Evolutionary conservation across 2,113 vertebrate genomes (phyloP), one percentile per base, ranked within the genome.

Genomic region (Spea bombifrons): DNA sequence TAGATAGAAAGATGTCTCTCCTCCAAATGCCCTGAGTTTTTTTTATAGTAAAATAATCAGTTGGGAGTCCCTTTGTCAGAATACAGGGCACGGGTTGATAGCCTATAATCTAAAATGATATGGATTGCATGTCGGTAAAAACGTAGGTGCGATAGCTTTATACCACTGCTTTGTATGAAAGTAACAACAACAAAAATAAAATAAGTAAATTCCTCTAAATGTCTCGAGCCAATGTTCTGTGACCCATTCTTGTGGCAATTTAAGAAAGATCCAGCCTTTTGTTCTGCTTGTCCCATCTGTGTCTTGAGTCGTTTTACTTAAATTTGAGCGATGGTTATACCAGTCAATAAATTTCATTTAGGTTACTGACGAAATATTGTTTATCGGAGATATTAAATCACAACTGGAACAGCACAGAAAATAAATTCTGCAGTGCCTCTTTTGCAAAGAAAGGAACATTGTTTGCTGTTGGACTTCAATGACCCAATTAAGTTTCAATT

Each of bases 401-500:
- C 6, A 65, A 43, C 10, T 16, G 64, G 50, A 57, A 6, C 45
- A 43, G n/a, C 30, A 66, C 49, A 59, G 45, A 66, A 76, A 71
- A 77, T 63, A 44, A 4, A 71, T n/a, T 61, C 12, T 49, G 53
- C 46, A 63, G 17, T 30, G 4, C 44, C 49, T 17, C 43, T 71
- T 61, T 52, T 63, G 45, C 50, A 52, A 7, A 10, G 50, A 52
- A 6, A 52, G 1, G 50, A 52, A 52, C 50, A 69, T 64, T 48
- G 53, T 70, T 76, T 76, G 55, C 52, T 68, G 74, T 44, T 66
- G 49, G 65, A 17, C 13, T 47, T 9, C 66, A 76, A 76, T 69
- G 66, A 5, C 3, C 66, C n/a, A 68, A 76, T 76, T 70, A 77
- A 48, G 16, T 70, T 59, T 9, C 66, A 70, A 48, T 68, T 55